Percentiles rank a stretch among this genome's conserved stretches.
Evolutionary conservation across 2,888 invertebrate genomes (phyloP).

Genomic region (Subacronicta megacephala): DNA sequence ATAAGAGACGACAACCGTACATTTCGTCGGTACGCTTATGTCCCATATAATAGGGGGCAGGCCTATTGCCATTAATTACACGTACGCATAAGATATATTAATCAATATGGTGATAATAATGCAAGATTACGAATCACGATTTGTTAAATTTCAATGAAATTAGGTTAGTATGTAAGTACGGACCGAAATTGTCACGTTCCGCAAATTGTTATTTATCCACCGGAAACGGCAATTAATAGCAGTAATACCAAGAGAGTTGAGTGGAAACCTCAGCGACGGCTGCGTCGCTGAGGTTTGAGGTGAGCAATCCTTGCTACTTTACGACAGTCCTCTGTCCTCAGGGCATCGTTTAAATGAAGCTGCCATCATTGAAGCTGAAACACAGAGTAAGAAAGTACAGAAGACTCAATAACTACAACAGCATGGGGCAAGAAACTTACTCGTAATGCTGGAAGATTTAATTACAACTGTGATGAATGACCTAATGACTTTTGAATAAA

Average conservation of each 20-base stretch:
- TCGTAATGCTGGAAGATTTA: no score
- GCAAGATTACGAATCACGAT: no score
- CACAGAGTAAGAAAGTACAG: not conserved
- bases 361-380: slow-evolving; percentile 35
- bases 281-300: no score
- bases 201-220: slow-evolving; percentile 8
- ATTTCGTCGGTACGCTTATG: no score
- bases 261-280: slow-evolving; percentile 45
- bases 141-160: no score
- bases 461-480: no score
- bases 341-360: slow-evolving; percentile 48
- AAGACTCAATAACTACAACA: slow-evolving; percentile 3
- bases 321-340: slow-evolving; percentile 38
- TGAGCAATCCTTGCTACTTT: slow-evolving; percentile 48
- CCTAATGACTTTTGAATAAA: no score
- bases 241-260: slow-evolving; percentile 36
- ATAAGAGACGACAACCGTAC: no score
- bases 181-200: slow-evolving; percentile 11
- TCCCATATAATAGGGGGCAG: no score
- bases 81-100: no score
- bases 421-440: not conserved
- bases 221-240: slow-evolving; percentile 34
- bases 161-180: not conserved
- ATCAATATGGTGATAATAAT: no score
- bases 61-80: no score